Base-by-base conservation (phyloP, 2,797 vertebrate species). In the Chelmon rostratus region DNA sequence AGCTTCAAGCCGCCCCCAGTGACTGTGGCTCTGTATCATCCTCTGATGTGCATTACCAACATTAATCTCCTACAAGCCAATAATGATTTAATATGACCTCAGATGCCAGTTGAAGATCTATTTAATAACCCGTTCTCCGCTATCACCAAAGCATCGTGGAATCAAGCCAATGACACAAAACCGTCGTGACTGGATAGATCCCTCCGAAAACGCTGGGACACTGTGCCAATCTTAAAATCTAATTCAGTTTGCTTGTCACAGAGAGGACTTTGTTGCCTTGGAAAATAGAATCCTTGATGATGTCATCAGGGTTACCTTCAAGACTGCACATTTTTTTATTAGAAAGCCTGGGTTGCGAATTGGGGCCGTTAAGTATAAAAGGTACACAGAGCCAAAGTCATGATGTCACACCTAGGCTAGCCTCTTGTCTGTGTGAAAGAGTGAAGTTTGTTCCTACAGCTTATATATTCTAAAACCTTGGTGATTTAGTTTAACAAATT, bases 1-100 rank as follows among this genome's bases (percentile, higher is more conserved):
- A 79, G 52, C 54, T 88, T 63, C 33, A 53, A 69, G 56, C 54
- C 35, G 58, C 52, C 50, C 52, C 19, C 49, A 28, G 61, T 40
- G 70, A 63, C 46, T 62, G 46, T 7, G 28, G 61, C 71, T 69
- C n/a, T 52, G 68, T 59, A 77, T 59, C 35, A 42, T n/a, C n/a
- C n/a, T 73, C 50, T 57, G 42, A 67, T 38, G 38, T 67, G 57
- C n/a, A 19, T 68, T 78, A 63, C n/a, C 35, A 31, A 54, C 58
- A 61, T 40, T 23, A 66, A 65, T 68, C 8, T 47, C 56, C 28
- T 4, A 8, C 28, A 13, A 53, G 59, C 71, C 37, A 44, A n/a
- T 71, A 42, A 67, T 58, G 19, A 52, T 25, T 75, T 78, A 2
- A 44, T 33, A 11, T 54, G 37, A 73, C 58, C 67, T 70, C 47